Percentiles rank a stretch among this genome's conserved stretches.
phyloP scores from a whole-genome alignment of 2,888 invertebrate species.

The Liopterus haemorrhoidalis region DNA sequence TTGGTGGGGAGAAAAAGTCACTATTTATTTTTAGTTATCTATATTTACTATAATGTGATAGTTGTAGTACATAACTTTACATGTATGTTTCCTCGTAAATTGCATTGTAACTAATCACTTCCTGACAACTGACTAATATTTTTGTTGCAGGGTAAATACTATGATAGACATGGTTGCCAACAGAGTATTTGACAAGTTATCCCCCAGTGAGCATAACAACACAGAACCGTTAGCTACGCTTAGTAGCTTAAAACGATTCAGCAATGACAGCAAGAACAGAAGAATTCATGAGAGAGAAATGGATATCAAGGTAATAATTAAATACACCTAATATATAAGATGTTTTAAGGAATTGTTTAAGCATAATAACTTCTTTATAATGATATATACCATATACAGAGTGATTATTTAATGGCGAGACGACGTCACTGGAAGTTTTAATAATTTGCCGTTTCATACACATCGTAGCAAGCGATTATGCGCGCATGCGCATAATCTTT shows the following conservation, averaged over 20 bases:
- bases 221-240: constrained; percentile 41
- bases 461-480: too few species aligned
- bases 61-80: too few species aligned
- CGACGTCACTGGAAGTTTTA: too few species aligned
- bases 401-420: too few species aligned
- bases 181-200: constrained; percentile 51
- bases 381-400: background rate
- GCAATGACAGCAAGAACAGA: constrained; percentile 38
- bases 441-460: too few species aligned
- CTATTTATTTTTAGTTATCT: too few species aligned
- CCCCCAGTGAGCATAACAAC: constrained; percentile 41
- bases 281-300: constrained; percentile 38
- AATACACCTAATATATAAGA: constrained; percentile 35
- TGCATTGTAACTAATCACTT: too few species aligned
- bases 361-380: background rate
- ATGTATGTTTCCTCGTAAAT: too few species aligned
- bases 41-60: too few species aligned
- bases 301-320: constrained; percentile 39
- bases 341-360: constrained; percentile 6
- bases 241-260: constrained; percentile 40
- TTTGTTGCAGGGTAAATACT: constrained; percentile 48
- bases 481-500: too few species aligned
- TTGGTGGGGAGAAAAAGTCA: too few species aligned
- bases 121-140: constrained; percentile 15
- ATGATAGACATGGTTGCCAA: constrained; percentile 55